Base-by-base conservation (phyloP, 1,140 invertebrate species). In the Camponotus pennsylvanicus region DNA sequence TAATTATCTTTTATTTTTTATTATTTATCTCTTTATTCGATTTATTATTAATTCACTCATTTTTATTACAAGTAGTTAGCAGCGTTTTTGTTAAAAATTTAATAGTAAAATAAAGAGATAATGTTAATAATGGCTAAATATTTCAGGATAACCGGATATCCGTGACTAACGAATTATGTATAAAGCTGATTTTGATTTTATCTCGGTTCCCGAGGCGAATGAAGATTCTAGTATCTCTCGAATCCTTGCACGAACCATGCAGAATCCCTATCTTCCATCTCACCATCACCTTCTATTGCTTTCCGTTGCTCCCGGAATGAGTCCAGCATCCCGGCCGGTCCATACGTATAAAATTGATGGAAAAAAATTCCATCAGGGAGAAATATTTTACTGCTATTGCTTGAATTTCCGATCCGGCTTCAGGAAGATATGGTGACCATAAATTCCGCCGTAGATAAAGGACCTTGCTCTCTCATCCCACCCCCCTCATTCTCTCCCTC, bases 331-430 rank as follows among this genome's bases (percentile, higher is more conserved):
- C 80, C 71, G 64, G 34, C 45, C 52, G 63, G 64, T 64, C 64
- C 67, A 63, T 85, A 70, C 70, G 85, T 73, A 82, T 63, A 73
- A 66, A 83, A 79, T 49, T 70, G 69, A 71, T 82, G 61, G 67
- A 42, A 85, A 84, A 82, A 76, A 76, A 82, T 64, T 76, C 71
- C 52, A 52, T 82, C 70, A 77, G 71, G 71, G 40, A 85, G 64
- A 77, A 87, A 85, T 87, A 85, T 77, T 87, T 87, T 84, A 87
- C 79, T 83, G 63, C 80, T 73, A 87, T 87, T 84, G 82, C 80
- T 85, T 87, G 73, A 83, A 67, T 85, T 85, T 87, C 86, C 70
- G 80, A 87, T 87, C 55, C 34, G 40, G 70, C 71, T 15, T 49
- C 70, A 18, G 80, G 9, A 69, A 77, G 82, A 85, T 87, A 87